Evolutionary conservation across 2,888 invertebrate genomes (phyloP).

Genomic region (Leucania comma): DNA sequence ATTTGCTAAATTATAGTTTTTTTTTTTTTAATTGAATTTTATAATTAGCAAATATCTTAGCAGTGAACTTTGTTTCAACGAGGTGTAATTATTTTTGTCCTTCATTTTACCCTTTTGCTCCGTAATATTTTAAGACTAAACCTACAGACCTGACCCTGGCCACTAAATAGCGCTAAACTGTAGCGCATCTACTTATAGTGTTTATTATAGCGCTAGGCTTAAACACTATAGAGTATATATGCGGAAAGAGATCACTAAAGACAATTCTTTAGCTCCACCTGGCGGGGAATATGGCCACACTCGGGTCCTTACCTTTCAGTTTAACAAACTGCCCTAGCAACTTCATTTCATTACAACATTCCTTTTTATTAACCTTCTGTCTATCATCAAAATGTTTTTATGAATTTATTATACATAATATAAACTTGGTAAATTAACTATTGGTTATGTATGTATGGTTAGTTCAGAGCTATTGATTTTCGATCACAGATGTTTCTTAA

Average conservation of each 20-base stretch:
- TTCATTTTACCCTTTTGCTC: slow-evolving; percentile 17
- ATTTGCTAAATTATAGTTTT: neutral
- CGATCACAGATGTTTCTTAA: slow-evolving; percentile 26
- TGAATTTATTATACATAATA: slow-evolving; percentile 7
- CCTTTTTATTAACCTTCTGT: slow-evolving; percentile 21
- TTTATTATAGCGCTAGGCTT: too few species aligned
- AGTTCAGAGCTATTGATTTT: slow-evolving; percentile 18
- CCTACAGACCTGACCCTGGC: too few species aligned
- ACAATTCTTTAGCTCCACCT: too few species aligned
- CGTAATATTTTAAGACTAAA: slow-evolving; percentile 21
- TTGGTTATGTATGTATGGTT: slow-evolving; percentile 9
- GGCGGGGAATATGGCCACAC: too few species aligned
- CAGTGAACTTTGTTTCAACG: slow-evolving; percentile 3
- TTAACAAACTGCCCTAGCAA: neutral
- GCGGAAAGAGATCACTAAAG: too few species aligned
- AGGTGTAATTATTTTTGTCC: neutral
- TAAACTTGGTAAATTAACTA: slow-evolving; percentile 62
- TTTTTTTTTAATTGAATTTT: neutral
- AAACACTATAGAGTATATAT: too few species aligned
- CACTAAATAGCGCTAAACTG: too few species aligned
- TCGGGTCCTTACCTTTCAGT: too few species aligned
- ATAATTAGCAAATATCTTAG: neutral
- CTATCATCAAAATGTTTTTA: slow-evolving; percentile 10
- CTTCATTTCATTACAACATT: slow-evolving; percentile 23
- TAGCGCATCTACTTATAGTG: too few species aligned